These are phyloP conservation scores for Prorops nasuta DNA, from an alignment of 1,140 invertebrate species.

Conservation along the genomic window DNA sequence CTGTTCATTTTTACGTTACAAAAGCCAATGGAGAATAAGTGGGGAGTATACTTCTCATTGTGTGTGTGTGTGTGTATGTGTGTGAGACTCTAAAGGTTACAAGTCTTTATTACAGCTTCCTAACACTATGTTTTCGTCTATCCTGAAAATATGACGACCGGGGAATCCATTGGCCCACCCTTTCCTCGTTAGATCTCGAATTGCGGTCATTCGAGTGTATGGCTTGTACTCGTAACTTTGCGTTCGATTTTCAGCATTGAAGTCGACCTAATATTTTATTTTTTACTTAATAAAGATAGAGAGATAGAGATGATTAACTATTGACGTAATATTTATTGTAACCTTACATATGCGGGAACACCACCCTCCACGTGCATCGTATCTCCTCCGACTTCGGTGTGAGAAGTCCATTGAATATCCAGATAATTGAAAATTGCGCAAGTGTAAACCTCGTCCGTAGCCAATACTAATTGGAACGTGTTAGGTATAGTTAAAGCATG, in stretches of 20 bases:
- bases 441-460: constrained; percentile 90
- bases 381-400: constrained; percentile 88
- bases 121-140: constrained; percentile 90
- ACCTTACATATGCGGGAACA: constrained; percentile 78
- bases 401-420: constrained; percentile 84
- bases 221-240: constrained; percentile 85
- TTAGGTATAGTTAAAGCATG: constrained; percentile 83
- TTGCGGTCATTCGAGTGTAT: constrained; percentile 83
- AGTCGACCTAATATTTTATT: constrained; percentile 71
- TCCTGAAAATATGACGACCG: constrained; percentile 89
- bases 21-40: too few relatives aligned
- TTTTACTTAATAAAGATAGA: constrained; percentile 4
- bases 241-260: constrained; percentile 94
- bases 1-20: too few relatives aligned
- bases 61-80: too few relatives aligned
- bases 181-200: constrained; percentile 76
- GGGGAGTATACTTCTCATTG: too few relatives aligned
- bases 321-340: too few relatives aligned
- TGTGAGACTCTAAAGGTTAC: too few relatives aligned
- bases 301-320: neutral
- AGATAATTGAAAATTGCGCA: constrained; percentile 95
- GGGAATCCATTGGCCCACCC: constrained; percentile 86
- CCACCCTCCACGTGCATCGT: constrained; percentile 84
- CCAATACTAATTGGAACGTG: constrained; percentile 90
- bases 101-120: constrained; percentile 90